These are phyloP conservation scores for Mylabris phalerata DNA, from an alignment of 1,140 invertebrate genomes.

Conservation along the genomic window DNA sequence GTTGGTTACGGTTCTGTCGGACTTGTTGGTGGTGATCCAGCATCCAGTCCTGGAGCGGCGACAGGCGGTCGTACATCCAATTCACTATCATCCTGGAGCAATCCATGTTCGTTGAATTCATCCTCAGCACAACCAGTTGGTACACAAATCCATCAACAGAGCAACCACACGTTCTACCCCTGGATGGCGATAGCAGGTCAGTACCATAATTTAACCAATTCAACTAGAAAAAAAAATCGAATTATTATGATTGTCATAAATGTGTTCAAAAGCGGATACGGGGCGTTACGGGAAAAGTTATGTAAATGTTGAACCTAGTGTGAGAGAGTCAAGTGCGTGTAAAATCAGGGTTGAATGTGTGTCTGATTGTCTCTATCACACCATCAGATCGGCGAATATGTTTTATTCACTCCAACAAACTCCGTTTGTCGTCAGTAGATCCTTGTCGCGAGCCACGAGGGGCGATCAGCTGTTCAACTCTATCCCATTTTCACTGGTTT, in stretches of 20 bases:
- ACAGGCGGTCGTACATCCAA: slow-evolving; percentile 50
- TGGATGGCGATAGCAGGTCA: slow-evolving; percentile 98
- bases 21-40: slow-evolving; percentile 64
- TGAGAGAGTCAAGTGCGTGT: slow-evolving; percentile 41
- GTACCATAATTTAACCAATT: slow-evolving; percentile 34
- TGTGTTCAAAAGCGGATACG: slow-evolving; percentile 6
- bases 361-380: slow-evolving; percentile 25
- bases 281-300: slow-evolving; percentile 21
- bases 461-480: slow-evolving; percentile 38
- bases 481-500: slow-evolving; percentile 30
- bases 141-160: slow-evolving; percentile 79
- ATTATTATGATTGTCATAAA: neutral
- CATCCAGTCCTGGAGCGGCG: slow-evolving; percentile 64
- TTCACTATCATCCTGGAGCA: slow-evolving; percentile 63
- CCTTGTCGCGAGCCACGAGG: slow-evolving; percentile 32
- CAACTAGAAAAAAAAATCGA: neutral
- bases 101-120: slow-evolving; percentile 72
- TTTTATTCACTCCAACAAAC: neutral
- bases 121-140: slow-evolving; percentile 67
- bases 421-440: slow-evolving; percentile 7
- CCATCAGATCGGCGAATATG: slow-evolving; percentile 8
- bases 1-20: slow-evolving; percentile 55
- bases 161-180: slow-evolving; percentile 91
- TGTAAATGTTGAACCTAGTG: slow-evolving; percentile 30
- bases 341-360: slow-evolving; percentile 42